Percentiles rank a stretch among this genome's conserved stretches.
phyloP scores from a whole-genome alignment of 2,888 invertebrate genomes.

The Mylabris sibirica region DNA sequence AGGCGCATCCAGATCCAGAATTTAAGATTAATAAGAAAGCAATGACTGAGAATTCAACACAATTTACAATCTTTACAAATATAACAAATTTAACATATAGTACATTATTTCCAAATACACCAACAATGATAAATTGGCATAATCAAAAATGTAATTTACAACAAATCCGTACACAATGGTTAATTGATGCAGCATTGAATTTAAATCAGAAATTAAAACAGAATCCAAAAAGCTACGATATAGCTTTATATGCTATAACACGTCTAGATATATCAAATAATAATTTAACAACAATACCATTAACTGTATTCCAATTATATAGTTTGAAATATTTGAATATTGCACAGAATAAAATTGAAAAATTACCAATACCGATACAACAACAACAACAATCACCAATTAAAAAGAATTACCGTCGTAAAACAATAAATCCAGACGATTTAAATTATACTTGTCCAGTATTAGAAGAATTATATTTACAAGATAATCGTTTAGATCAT shows the following conservation, averaged over 20 bases:
- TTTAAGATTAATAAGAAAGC: slow-evolving; percentile 90
- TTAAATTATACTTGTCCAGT: slow-evolving; percentile 75
- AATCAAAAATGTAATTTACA: slow-evolving; percentile 76
- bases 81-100: slow-evolving; percentile 75
- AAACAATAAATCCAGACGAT: slow-evolving; percentile 46
- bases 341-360: slow-evolving; percentile 87
- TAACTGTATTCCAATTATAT: slow-evolving; percentile 81
- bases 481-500: slow-evolving; percentile 86
- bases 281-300: slow-evolving; percentile 79
- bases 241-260: slow-evolving; percentile 90
- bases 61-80: slow-evolving; percentile 64
- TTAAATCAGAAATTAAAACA: slow-evolving; percentile 84
- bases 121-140: slow-evolving; percentile 94
- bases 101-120: slow-evolving; percentile 80
- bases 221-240: slow-evolving; percentile 70
- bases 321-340: slow-evolving; percentile 85
- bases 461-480: slow-evolving; percentile 89
- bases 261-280: slow-evolving; percentile 93
- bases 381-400: slow-evolving; percentile 39
- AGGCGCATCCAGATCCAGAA: slow-evolving; percentile 90
- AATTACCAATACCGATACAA: slow-evolving; percentile 68
- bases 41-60: slow-evolving; percentile 70
- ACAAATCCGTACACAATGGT: slow-evolving; percentile 81
- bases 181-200: slow-evolving; percentile 82
- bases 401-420: slow-evolving; percentile 51